phyloP scores from a whole-genome alignment of 2,888 invertebrate genomes.

The Apamea epomidion region DNA sequence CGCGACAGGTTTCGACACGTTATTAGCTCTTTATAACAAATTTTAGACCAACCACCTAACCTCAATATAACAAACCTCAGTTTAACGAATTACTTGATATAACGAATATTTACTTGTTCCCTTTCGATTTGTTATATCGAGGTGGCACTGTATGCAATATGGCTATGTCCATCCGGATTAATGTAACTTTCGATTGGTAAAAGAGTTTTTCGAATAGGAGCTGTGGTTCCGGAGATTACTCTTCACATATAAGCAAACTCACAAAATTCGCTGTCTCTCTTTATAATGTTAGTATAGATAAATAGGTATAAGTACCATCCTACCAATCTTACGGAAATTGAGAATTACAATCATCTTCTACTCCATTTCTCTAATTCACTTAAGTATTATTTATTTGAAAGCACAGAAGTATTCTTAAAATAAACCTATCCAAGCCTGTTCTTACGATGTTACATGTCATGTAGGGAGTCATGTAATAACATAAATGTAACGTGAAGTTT shows the following conservation, averaged over 20 bases:
- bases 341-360: background rate
- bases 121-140: too few relatives aligned
- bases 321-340: background rate
- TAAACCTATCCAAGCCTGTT: background rate
- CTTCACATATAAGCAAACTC: background rate
- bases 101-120: too few relatives aligned
- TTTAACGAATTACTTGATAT: too few relatives aligned
- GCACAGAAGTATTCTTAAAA: background rate
- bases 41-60: too few relatives aligned
- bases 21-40: too few relatives aligned
- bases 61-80: too few relatives aligned
- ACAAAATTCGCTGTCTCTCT: background rate
- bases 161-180: too few relatives aligned
- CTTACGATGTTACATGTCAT: background rate
- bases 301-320: too few relatives aligned
- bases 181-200: too few relatives aligned
- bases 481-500: slow-evolving; percentile 12
- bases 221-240: too few relatives aligned
- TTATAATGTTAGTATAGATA: background rate
- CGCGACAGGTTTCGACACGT: too few relatives aligned
- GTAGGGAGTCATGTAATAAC: slow-evolving; percentile 3
- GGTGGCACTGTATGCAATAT: too few relatives aligned
- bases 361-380: background rate
- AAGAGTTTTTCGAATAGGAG: background rate
- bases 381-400: background rate